Evolutionary conservation across 2,888 invertebrate genomes (phyloP).

Genomic region (Lasioglossum oenotherae): DNA sequence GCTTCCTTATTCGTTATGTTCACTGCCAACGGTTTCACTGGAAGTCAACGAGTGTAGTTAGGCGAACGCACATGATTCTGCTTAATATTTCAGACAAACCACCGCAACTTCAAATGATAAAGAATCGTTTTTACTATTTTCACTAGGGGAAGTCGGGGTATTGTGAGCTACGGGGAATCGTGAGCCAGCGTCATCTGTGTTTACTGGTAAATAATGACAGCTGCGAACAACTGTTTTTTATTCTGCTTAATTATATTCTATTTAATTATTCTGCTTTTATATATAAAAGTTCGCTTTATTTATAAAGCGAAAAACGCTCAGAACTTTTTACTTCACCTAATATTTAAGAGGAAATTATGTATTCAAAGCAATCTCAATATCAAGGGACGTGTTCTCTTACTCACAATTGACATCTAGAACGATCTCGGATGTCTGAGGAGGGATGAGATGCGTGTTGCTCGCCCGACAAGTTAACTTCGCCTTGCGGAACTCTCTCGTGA

Average conservation of each 20-base stretch:
- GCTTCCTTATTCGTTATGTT: conserved; percentile 93
- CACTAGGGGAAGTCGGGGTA: no score
- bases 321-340: no score
- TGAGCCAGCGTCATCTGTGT: no score
- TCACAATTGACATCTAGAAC: conserved; percentile 79
- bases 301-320: no score
- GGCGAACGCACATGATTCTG: background rate
- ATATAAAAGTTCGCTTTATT: no score
- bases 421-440: conserved; percentile 85
- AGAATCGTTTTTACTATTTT: background rate
- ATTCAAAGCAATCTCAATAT: background rate
- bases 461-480: conserved; percentile 94
- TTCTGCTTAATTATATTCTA: no score
- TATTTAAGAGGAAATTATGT: background rate
- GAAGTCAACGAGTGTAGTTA: conserved; percentile 75
- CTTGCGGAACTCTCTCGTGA: conserved; percentile 90
- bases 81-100: background rate
- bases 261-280: no score
- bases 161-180: no score
- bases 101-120: background rate
- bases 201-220: no score
- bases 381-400: conserved; percentile 61
- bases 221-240: no score
- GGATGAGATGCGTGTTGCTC: conserved; percentile 93
- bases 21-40: conserved; percentile 94